Percentiles rank a stretch among this genome's conserved stretches.
Conservation (phyloP, 2,888 invertebrate genomes). For the Nasonovia ribisnigri region DNA sequence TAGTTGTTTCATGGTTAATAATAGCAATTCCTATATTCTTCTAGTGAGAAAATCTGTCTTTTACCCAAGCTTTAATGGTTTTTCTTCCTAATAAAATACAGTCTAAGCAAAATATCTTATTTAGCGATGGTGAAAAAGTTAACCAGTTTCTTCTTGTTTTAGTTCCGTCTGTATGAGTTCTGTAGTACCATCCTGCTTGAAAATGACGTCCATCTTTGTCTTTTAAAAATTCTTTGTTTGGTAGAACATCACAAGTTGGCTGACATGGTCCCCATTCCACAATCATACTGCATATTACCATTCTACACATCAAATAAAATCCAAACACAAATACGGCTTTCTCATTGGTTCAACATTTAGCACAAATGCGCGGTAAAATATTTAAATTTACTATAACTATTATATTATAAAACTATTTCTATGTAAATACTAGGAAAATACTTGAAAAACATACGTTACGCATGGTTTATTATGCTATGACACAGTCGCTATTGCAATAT, state of each 20-base stretch:
- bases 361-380: no score
- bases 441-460: no score
- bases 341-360: no score
- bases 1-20: slow-evolving; percentile 22
- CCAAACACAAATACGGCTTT: no score
- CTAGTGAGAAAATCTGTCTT: slow-evolving; percentile 6
- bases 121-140: neutral
- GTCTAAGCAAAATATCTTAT: slow-evolving; percentile 22
- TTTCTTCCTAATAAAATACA: slow-evolving; percentile 29
- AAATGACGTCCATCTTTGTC: neutral
- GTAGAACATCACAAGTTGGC: slow-evolving; percentile 14
- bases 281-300: no score
- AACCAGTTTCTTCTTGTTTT: slow-evolving; percentile 32
- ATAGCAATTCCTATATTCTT: neutral
- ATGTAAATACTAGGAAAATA: no score
- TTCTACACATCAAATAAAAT: no score
- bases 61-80: slow-evolving; percentile 6
- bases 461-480: no score
- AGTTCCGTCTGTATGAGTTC: slow-evolving; percentile 15
- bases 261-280: slow-evolving; percentile 31
- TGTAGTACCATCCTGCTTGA: slow-evolving; percentile 13
- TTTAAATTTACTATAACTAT: no score
- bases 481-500: no score
- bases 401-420: no score
- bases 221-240: slow-evolving; percentile 34